These are phyloP conservation scores for Liolophura sinensis DNA, from an alignment of 1,140 invertebrate species.

Conservation along the genomic window DNA sequence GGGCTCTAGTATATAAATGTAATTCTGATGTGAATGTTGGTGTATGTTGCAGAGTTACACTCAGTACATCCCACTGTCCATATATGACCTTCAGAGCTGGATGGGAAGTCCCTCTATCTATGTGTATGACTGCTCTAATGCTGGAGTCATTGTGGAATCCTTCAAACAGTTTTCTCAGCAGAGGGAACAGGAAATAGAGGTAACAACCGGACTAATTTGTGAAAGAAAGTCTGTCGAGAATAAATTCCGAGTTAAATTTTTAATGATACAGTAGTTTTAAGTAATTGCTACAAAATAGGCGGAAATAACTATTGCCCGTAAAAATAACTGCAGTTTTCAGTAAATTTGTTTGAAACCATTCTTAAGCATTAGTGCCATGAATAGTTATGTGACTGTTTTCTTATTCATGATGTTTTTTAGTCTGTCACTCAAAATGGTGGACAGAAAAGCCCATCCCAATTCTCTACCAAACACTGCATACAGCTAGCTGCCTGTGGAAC, in stretches of 20 bases:
- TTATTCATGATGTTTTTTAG: too few species aligned
- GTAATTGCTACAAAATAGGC: not conserved
- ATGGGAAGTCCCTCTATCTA: constrained; percentile 99
- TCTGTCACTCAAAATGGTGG: too few species aligned
- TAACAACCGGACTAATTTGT: constrained; percentile 9
- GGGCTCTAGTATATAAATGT: too few species aligned
- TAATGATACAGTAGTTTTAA: not conserved
- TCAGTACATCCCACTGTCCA: constrained; percentile 98
- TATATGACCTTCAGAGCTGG: constrained; percentile 98
- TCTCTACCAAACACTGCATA: constrained; percentile 79
- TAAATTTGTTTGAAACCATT: too few species aligned
- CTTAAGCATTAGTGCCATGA: too few species aligned
- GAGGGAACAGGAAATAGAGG: constrained; percentile 76
- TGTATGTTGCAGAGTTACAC: constrained; percentile 78
- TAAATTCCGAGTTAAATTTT: not conserved
- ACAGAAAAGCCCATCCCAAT: constrained; percentile 5
- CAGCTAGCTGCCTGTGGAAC: constrained; percentile 92
- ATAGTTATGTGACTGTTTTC: too few species aligned
- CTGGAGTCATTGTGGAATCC: constrained; percentile 91
- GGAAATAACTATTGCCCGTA: not conserved
- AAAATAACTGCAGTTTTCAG: too few species aligned
- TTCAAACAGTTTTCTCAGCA: constrained; percentile 91
- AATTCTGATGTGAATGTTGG: not conserved
- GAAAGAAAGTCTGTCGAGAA: not conserved
- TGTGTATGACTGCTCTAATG: constrained; percentile 99